Conservation (phyloP, 2,113 vertebrate species). For the Pao palembangensis region DNA sequence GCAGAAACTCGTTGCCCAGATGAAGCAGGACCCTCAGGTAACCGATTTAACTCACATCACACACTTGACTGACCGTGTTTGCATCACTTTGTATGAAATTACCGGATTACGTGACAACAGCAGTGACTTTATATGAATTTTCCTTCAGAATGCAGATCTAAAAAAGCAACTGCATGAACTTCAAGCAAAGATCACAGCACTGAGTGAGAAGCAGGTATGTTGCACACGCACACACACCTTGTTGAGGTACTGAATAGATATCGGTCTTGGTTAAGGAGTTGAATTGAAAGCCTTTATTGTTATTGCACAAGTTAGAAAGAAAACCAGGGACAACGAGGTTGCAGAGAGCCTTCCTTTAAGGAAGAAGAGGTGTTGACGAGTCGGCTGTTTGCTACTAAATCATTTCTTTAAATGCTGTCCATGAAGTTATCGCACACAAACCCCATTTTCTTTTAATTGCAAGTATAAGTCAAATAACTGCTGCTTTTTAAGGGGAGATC, state of each 20-base stretch:
- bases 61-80: no score
- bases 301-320: no score
- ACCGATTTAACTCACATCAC: neutral
- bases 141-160: constrained; percentile 93
- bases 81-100: neutral
- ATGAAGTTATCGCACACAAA: neutral
- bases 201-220: constrained; percentile 97
- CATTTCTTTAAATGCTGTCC: no score
- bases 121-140: constrained; percentile 15
- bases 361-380: no score
- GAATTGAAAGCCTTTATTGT: no score
- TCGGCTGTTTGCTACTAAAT: no score
- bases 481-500: no score
- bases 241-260: neutral
- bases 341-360: no score
- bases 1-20: constrained; percentile 98
- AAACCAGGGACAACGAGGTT: no score
- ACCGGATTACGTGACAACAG: neutral
- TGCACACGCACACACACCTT: neutral
- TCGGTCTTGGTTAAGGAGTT: no score
- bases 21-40: constrained; percentile 99
- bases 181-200: constrained; percentile 97
- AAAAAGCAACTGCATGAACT: constrained; percentile 99
- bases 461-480: no score
- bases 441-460: neutral